A percentile compares a stretch with the other conserved stretches of the same genome.
These are phyloP conservation scores for Crocallis elinguaria DNA, from an alignment of 2,888 invertebrate genomes.

Conservation along the genomic window DNA sequence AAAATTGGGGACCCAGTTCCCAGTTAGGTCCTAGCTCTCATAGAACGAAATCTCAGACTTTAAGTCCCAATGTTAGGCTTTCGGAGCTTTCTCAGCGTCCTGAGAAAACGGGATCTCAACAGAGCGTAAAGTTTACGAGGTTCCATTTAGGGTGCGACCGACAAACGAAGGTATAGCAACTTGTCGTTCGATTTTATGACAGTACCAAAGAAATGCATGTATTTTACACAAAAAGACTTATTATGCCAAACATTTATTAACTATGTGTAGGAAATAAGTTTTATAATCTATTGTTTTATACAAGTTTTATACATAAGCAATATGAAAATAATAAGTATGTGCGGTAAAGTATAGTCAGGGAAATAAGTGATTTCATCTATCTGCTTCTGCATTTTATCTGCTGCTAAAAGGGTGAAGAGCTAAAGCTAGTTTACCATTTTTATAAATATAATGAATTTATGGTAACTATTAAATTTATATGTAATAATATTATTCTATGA, in stretches of 20 bases:
- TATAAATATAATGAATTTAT: too few species aligned
- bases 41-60: slow-evolving; percentile 28
- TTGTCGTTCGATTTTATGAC: slow-evolving; percentile 70
- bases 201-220: slow-evolving; percentile 63
- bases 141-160: slow-evolving; percentile 60
- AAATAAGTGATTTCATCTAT: slow-evolving; percentile 5
- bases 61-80: slow-evolving; percentile 20
- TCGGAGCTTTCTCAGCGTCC: slow-evolving; percentile 10
- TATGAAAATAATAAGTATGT: neutral
- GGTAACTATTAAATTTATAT: too few species aligned
- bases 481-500: too few species aligned
- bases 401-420: too few species aligned
- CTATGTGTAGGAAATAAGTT: neutral
- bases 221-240: slow-evolving; percentile 33
- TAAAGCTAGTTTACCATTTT: too few species aligned
- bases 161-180: slow-evolving; percentile 59
- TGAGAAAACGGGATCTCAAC: slow-evolving; percentile 42
- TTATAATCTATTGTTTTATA: too few species aligned
- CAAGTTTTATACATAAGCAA: too few species aligned
- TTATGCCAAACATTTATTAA: slow-evolving; percentile 31
- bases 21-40: neutral
- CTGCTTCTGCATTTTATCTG: too few species aligned
- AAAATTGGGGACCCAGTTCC: neutral
- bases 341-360: neutral
- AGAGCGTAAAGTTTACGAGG: slow-evolving; percentile 60